Percentiles rank a stretch among this genome's conserved stretches.
phyloP scores from a whole-genome alignment of 2,888 invertebrate species.

The Torymus tubicola region DNA sequence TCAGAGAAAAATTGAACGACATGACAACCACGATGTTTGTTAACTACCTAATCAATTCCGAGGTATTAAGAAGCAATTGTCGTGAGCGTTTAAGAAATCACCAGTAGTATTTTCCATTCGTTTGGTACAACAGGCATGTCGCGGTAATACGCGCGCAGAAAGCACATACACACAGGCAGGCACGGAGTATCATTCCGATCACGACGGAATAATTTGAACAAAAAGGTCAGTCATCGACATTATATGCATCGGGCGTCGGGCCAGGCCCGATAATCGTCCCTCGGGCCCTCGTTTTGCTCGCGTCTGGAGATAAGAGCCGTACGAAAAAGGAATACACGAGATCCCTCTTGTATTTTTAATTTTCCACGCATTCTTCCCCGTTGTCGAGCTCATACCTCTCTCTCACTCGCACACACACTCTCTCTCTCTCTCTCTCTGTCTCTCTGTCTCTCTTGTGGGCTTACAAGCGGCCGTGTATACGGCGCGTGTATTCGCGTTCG shows the following conservation, averaged over 20 bases:
- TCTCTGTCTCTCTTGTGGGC: not conserved
- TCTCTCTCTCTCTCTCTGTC: too few relatives aligned
- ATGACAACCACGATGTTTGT: too few relatives aligned
- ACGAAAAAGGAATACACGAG: conserved; percentile 45
- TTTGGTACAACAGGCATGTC: too few relatives aligned
- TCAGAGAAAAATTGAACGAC: too few relatives aligned
- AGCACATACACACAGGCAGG: not conserved
- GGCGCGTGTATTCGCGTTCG: not conserved
- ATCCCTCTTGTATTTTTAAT: conserved; percentile 51
- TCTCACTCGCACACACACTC: too few relatives aligned
- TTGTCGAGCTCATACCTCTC: conserved; percentile 30
- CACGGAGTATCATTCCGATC: not conserved
- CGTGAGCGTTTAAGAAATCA: too few relatives aligned
- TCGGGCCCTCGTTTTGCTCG: conserved; percentile 5
- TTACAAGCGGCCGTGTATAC: conserved; percentile 21
- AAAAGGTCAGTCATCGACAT: not conserved
- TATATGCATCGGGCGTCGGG: conserved; percentile 23
- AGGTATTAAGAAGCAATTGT: too few relatives aligned
- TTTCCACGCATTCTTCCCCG: conserved; percentile 49
- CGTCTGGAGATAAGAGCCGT: conserved; percentile 19
- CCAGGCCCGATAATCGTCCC: conserved; percentile 25
- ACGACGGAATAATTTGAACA: not conserved
- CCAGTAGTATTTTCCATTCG: too few relatives aligned
- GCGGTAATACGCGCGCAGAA: too few relatives aligned
- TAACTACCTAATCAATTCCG: too few relatives aligned